Evolutionary conservation across 2,113 vertebrate genomes (phyloP).

Genomic region (Halichoerus grypus): DNA sequence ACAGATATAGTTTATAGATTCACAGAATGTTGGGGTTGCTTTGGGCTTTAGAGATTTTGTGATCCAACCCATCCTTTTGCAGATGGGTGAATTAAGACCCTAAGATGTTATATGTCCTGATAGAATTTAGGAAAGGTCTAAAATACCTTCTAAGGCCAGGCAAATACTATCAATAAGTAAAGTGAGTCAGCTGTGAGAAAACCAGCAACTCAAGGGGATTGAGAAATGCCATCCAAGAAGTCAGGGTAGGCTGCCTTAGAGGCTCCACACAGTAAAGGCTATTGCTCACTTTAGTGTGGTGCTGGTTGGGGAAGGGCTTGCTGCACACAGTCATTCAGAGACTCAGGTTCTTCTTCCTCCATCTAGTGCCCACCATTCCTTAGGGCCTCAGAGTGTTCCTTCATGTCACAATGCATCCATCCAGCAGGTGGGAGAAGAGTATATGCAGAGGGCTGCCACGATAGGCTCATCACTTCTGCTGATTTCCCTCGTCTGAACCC

Average conservation of each 20-base stretch:
- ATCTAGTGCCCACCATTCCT: background rate
- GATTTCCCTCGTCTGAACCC: background rate
- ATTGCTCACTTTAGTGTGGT: background rate
- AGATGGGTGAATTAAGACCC: background rate
- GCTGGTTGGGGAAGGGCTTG: background rate
- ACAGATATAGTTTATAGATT: background rate
- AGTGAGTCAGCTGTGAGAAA: background rate
- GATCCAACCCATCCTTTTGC: conserved; percentile 2
- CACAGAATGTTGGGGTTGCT: background rate
- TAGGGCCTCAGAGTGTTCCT: background rate
- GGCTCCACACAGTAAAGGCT: background rate
- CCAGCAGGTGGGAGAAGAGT: background rate
- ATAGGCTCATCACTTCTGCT: background rate
- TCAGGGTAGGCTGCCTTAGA: background rate
- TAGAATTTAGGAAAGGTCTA: background rate
- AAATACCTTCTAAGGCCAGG: background rate
- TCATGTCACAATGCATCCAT: background rate
- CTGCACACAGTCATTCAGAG: background rate
- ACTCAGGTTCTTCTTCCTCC: background rate
- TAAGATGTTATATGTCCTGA: background rate
- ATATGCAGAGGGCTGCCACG: background rate
- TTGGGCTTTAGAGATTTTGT: background rate
- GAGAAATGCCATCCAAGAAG: background rate
- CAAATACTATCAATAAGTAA: background rate
- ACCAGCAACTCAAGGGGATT: background rate